These are phyloP conservation scores for Apogon talboti DNA, from an alignment of 2,797 vertebrate species.

Conservation along the genomic window DNA sequence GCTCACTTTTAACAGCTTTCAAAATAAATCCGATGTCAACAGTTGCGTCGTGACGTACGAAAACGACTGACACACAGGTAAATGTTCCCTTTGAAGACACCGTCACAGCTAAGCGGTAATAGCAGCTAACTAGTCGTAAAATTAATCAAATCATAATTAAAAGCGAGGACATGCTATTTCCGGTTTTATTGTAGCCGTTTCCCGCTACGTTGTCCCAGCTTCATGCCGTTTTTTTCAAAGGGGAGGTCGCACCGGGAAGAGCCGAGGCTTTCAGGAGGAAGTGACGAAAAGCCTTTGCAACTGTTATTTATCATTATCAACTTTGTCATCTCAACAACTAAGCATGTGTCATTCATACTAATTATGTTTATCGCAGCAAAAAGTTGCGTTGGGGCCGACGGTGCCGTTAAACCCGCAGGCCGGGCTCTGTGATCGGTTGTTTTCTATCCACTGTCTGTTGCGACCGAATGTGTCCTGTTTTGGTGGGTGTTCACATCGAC, in stretches of 20 bases:
- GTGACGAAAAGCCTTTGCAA: slow-evolving; percentile 83
- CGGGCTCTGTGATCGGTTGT: neutral
- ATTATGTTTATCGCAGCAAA: neutral
- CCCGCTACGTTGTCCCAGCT: neutral
- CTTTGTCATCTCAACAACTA: slow-evolving; percentile 50
- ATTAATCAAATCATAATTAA: no score
- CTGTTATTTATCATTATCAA: slow-evolving; percentile 75
- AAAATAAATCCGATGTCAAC: slow-evolving; percentile 56
- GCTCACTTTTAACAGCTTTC: slow-evolving; percentile 50
- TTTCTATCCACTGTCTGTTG: neutral
- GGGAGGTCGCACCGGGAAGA: slow-evolving; percentile 84
- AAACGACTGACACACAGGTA: rapidly evolving
- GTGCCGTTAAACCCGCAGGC: rapidly evolving
- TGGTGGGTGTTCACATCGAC: slow-evolving; percentile 50
- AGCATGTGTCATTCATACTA: neutral
- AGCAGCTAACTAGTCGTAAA: neutral
- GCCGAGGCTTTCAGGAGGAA: slow-evolving; percentile 82
- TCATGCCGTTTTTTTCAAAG: slow-evolving; percentile 31
- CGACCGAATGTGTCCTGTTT: slow-evolving; percentile 27
- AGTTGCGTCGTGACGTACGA: rapidly evolving
- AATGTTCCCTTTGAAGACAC: rapidly evolving
- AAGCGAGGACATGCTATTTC: slow-evolving; percentile 38
- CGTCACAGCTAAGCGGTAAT: rapidly evolving
- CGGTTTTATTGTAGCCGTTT: neutral
- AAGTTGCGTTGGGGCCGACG: neutral